Evolutionary conservation across 2,888 invertebrate genomes (phyloP), one percentile per base, ranked within the genome.

Genomic region (Pteria penguin): DNA sequence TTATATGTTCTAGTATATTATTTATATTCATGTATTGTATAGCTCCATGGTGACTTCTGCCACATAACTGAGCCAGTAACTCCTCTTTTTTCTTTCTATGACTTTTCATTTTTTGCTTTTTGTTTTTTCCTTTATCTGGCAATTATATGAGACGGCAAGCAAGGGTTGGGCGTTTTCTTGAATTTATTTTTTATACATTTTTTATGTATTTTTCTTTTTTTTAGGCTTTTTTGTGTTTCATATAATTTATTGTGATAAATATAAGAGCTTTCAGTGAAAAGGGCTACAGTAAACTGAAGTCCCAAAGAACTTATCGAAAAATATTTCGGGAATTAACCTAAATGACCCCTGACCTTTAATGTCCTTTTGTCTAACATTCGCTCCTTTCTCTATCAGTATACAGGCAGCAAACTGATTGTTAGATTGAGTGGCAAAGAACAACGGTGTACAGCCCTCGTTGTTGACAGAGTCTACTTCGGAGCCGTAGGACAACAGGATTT

Each of bases 381-480:
- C 87, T 24, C 89, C 89, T 27, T 87, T 83, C 27, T 81, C 84
- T 31, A 91, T 82, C 8, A 91, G 86, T 4, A 90, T 79, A 74
- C 87, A 89, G 26, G 91, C 90, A 29, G 91, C 89, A 78, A 87
- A 85, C 79, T 89, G 86, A 80, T 91, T 91, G 79, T 90, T 90
- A 60, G 88, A 81, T 77, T 90, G 88, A n/a, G 89, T 89, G 36
- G 91, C 88, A 67, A 88, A 88, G 82, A 91, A 91, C 29, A 92
- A 78, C 2, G 91, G 90, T 0, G 91, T 89, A 68, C 86, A 82
- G 0, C 87, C 85, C 2, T 91, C 90, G 18, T 86, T 83, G 80
- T 91, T 91, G 14, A 85, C 63, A n/a, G 85, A 78, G 75, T 91
- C 88, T 4, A 91, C 81, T 27, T 90, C 87, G 4, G 90, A 90